Percentiles rank a stretch among this genome's conserved stretches.
Conservation (phyloP, 1,140 invertebrate species). For the Vollenhovia emeryi region DNA sequence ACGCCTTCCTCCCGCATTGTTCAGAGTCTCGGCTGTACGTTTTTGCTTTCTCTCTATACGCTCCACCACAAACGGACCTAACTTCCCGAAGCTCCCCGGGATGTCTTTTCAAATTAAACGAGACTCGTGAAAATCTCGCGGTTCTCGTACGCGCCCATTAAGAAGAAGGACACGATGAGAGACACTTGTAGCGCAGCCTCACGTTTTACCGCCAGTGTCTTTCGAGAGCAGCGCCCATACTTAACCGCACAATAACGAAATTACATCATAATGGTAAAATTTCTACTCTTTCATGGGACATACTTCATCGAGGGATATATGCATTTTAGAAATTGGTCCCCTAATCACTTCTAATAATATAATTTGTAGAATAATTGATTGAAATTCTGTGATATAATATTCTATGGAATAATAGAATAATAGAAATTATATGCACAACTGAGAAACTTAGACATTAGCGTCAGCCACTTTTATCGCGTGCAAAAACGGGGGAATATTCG, state of each 20-base stretch:
- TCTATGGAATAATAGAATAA: no score
- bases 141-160: constrained; percentile 8
- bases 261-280: not conserved
- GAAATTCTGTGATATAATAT: not conserved
- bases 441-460: not conserved
- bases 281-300: not conserved
- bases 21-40: constrained; percentile 48
- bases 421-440: no score
- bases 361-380: not conserved
- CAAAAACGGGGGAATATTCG: not conserved
- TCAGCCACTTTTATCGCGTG: not conserved
- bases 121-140: constrained; percentile 2
- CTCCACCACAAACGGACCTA: not conserved
- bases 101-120: constrained; percentile 12
- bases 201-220: not conserved
- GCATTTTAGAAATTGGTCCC: not conserved
- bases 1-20: constrained; percentile 70
- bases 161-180: not conserved
- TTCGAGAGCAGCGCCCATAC: not conserved
- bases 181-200: not conserved
- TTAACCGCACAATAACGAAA: not conserved
- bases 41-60: constrained; percentile 10
- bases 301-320: not conserved
- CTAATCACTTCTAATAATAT: not conserved
- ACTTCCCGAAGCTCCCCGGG: not conserved